phyloP scores from a whole-genome alignment of 2,797 vertebrate genomes.

The Lacerta agilis region DNA sequence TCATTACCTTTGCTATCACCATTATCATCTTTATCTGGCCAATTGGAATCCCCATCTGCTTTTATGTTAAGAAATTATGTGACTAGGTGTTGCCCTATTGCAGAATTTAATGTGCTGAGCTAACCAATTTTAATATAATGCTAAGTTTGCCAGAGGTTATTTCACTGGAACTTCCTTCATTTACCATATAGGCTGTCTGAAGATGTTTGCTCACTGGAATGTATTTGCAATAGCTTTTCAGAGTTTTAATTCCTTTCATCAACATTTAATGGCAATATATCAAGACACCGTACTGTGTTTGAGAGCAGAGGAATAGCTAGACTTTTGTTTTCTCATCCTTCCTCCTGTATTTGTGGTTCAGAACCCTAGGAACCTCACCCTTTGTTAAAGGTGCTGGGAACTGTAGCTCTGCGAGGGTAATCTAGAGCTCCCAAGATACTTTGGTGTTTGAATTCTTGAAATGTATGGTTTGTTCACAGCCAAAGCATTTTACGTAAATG shows the following conservation, averaged over 20 bases:
- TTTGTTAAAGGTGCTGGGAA: no score
- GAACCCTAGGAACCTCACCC: no score
- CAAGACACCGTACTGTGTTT: no score
- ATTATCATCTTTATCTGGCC: slow-evolving; percentile 10
- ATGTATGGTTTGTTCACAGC: no score
- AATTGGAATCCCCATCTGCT: not conserved
- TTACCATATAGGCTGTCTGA: not conserved
- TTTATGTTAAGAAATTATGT: slow-evolving; percentile 19
- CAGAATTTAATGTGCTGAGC: not conserved
- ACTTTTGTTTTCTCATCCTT: not conserved
- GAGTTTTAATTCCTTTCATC: not conserved
- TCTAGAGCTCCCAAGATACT: no score
- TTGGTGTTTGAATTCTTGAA: no score
- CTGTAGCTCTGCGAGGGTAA: no score
- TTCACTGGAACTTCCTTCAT: not conserved
- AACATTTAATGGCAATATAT: not conserved
- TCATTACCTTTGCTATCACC: slow-evolving; percentile 11
- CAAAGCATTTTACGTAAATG: not conserved
- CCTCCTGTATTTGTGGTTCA: not conserved
- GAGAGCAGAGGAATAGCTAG: not conserved
- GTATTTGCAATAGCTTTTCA: slow-evolving; percentile 1
- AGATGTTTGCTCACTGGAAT: slow-evolving; percentile 2
- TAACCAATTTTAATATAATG: slow-evolving; percentile 1
- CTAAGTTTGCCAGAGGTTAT: slow-evolving; percentile 8
- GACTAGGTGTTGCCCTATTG: not conserved